phyloP scores from a whole-genome alignment of 2,888 invertebrate species.

The Drymonia ruficornis region DNA sequence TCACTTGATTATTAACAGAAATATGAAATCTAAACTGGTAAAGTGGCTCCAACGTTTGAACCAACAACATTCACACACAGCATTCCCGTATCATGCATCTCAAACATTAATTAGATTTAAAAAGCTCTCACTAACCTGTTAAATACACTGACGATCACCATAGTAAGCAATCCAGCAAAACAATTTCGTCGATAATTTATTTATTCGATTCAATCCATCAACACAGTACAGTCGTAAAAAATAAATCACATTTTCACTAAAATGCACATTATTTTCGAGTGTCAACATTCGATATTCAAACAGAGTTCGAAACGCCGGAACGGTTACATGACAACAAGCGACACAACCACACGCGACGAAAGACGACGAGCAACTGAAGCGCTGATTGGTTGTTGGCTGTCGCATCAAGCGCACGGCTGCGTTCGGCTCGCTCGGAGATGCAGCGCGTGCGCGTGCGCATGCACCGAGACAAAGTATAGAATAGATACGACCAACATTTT shows the following conservation, averaged over 20 bases:
- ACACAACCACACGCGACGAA: slow-evolving; percentile 51
- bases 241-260: slow-evolving; percentile 71
- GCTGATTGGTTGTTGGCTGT: slow-evolving; percentile 54
- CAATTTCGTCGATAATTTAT: slow-evolving; percentile 43
- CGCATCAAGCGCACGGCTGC: slow-evolving; percentile 35
- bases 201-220: slow-evolving; percentile 54
- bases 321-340: slow-evolving; percentile 51
- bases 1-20: neutral
- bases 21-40: neutral
- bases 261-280: slow-evolving; percentile 64
- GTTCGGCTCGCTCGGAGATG: slow-evolving; percentile 49
- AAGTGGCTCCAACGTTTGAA: too few species aligned
- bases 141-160: slow-evolving; percentile 83
- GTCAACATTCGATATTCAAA: slow-evolving; percentile 47
- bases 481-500: slow-evolving; percentile 30
- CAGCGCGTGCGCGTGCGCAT: slow-evolving; percentile 65
- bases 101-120: too few species aligned
- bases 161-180: slow-evolving; percentile 75
- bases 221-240: slow-evolving; percentile 51
- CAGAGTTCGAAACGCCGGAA: slow-evolving; percentile 49
- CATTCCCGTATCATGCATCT: neutral
- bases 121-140: slow-evolving; percentile 67
- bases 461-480: slow-evolving; percentile 42
- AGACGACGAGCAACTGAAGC: slow-evolving; percentile 61
- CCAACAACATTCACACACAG: neutral